Evolutionary conservation across 2,888 invertebrate genomes (phyloP).

Genomic region (Mamestra brassicae): DNA sequence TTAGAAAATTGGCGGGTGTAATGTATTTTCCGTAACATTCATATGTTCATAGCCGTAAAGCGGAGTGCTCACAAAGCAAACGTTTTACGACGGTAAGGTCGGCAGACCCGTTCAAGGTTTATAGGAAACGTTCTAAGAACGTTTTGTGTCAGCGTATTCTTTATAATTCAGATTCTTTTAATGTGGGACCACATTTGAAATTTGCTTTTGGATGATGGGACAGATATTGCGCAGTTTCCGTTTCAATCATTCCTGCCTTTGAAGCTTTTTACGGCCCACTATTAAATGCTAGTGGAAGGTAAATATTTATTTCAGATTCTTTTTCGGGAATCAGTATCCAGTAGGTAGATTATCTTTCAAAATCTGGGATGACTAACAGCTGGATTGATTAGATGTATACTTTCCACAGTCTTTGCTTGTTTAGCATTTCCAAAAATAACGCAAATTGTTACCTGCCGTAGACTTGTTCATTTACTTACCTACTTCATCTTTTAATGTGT

Average conservation of each 20-base stretch:
- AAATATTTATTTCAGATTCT: constrained; percentile 45
- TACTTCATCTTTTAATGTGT: not conserved
- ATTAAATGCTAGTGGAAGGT: constrained; percentile 38
- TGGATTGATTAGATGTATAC: not conserved
- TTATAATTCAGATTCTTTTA: constrained; percentile 64
- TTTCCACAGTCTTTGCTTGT: not conserved
- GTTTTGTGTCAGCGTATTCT: constrained; percentile 69
- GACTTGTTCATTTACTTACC: constrained; percentile 3
- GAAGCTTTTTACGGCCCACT: constrained; percentile 37
- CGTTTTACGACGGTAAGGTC: constrained; percentile 73
- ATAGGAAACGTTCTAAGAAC: constrained; percentile 68
- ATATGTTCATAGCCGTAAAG: constrained; percentile 68
- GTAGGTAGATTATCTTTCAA: constrained; percentile 12
- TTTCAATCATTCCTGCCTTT: constrained; percentile 45
- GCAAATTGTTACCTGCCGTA: not conserved
- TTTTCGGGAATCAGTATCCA: constrained; percentile 30
- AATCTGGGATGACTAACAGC: not conserved
- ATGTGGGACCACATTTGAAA: constrained; percentile 60
- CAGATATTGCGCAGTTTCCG: constrained; percentile 44
- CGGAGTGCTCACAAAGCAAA: constrained; percentile 69
- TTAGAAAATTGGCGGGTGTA: constrained; percentile 55
- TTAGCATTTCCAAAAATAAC: not conserved
- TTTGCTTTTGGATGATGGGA: constrained; percentile 49
- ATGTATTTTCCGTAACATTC: constrained; percentile 67
- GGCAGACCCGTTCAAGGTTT: constrained; percentile 77